These are phyloP conservation scores for Pseudorasbora parva DNA, from an alignment of 2,113 vertebrate species.

Conservation along the genomic window DNA sequence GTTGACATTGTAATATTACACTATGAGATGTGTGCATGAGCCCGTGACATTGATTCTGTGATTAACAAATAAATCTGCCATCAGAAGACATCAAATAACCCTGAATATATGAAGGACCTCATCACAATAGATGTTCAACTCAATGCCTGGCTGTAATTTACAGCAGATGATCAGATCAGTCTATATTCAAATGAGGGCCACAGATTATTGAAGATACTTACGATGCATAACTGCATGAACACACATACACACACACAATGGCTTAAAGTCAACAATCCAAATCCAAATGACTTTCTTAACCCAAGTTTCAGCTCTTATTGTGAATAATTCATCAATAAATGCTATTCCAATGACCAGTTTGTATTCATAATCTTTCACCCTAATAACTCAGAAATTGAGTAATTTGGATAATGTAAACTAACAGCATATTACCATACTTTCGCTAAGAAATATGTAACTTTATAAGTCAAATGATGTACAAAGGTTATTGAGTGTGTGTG, in stretches of 20 bases:
- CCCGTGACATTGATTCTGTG: constrained; percentile 50
- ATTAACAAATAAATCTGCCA: constrained; percentile 63
- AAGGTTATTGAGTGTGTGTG: neutral
- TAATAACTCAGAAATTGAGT: neutral
- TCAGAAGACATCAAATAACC: constrained; percentile 44
- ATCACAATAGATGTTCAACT: constrained; percentile 8
- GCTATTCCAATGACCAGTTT: neutral
- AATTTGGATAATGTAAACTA: neutral
- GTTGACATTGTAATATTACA: constrained; percentile 58
- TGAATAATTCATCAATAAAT: neutral
- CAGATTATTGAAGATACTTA: neutral
- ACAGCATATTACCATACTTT: neutral
- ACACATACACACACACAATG: neutral
- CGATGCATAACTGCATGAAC: neutral
- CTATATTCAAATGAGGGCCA: constrained; percentile 7
- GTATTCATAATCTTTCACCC: neutral
- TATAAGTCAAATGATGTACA: no score
- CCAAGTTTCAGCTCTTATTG: neutral
- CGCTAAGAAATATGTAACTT: neutral
- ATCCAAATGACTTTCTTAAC: neutral
- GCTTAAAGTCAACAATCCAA: neutral
- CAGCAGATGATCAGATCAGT: constrained; percentile 14
- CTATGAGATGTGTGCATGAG: constrained; percentile 45
- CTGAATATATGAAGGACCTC: constrained; percentile 40
- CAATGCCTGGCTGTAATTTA: constrained; percentile 32